Evolutionary conservation across 2,113 vertebrate species (phyloP).

Genomic region (Ageneiosus marmoratus): DNA sequence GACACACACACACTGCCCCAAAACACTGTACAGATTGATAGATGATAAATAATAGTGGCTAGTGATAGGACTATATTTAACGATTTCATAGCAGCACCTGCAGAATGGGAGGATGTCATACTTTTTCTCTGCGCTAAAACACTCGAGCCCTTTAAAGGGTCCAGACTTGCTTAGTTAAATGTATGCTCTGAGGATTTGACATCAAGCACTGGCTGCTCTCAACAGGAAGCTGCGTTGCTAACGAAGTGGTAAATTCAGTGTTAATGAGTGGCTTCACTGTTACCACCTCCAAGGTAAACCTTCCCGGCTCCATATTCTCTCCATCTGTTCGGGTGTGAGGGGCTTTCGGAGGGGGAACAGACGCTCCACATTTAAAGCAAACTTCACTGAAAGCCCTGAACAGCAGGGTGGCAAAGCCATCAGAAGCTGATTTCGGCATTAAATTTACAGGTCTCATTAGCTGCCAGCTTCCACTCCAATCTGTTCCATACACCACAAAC

Average conservation of each 20-base stretch:
- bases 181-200: slow-evolving; percentile 80
- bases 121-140: slow-evolving; percentile 37
- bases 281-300: slow-evolving; percentile 97
- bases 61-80: slow-evolving; percentile 37
- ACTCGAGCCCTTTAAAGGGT: slow-evolving; percentile 41
- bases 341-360: slow-evolving; percentile 86
- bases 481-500: slow-evolving; percentile 61
- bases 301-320: slow-evolving; percentile 85
- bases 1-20: not conserved
- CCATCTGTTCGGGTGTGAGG: slow-evolving; percentile 98
- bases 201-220: slow-evolving; percentile 85
- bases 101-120: slow-evolving; percentile 13
- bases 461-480: slow-evolving; percentile 71
- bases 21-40: slow-evolving; percentile 18
- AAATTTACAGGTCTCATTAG: slow-evolving; percentile 82
- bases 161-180: slow-evolving; percentile 66
- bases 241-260: slow-evolving; percentile 99
- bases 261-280: slow-evolving; percentile 99
- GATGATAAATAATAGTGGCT: slow-evolving; percentile 15
- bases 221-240: slow-evolving; percentile 96
- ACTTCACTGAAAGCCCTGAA: slow-evolving; percentile 78
- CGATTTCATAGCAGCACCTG: slow-evolving; percentile 15
- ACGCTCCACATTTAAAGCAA: slow-evolving; percentile 88
- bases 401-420: slow-evolving; percentile 84
- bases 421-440: slow-evolving; percentile 73